Percentiles rank a stretch among this genome's conserved stretches.
Evolutionary conservation across 2,797 vertebrate genomes (phyloP).

Genomic region (Chelon labrosus): DNA sequence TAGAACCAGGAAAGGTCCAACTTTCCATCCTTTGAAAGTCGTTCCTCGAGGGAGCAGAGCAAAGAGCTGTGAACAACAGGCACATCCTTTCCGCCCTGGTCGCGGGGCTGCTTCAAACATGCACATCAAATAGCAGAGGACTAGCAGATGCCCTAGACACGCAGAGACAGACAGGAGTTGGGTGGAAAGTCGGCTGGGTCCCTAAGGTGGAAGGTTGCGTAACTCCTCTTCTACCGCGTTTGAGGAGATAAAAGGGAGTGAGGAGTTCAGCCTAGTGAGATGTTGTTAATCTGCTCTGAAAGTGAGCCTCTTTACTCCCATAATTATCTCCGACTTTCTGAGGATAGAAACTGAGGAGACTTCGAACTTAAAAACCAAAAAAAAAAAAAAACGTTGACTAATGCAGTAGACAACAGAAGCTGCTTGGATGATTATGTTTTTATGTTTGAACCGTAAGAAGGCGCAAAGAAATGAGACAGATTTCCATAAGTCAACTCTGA

Average conservation of each 20-base stretch:
- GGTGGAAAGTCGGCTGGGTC: constrained; percentile 79
- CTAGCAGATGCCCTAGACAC: constrained; percentile 65
- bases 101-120: constrained; percentile 71
- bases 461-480: constrained; percentile 64
- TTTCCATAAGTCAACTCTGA: constrained; percentile 66
- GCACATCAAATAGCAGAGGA: constrained; percentile 77
- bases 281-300: constrained; percentile 80
- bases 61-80: constrained; percentile 72
- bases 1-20: constrained; percentile 72
- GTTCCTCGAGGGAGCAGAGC: constrained; percentile 61
- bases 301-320: constrained; percentile 66
- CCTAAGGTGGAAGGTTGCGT: constrained; percentile 76
- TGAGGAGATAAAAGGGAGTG: constrained; percentile 80
- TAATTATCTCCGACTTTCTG: constrained; percentile 78
- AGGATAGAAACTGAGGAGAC: constrained; percentile 64
- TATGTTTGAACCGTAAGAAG: constrained; percentile 61
- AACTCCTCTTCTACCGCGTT: constrained; percentile 73
- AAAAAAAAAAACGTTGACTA: constrained; percentile 57
- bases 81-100: constrained; percentile 65
- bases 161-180: constrained; percentile 76
- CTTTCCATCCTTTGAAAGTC: constrained; percentile 71
- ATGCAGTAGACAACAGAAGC: constrained; percentile 72
- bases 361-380: constrained; percentile 58
- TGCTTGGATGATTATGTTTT: constrained; percentile 74
- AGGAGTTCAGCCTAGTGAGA: constrained; percentile 75